These are phyloP conservation scores for Saccostrea cuccullata DNA, from an alignment of 1,140 invertebrate genomes.

Conservation along the genomic window DNA sequence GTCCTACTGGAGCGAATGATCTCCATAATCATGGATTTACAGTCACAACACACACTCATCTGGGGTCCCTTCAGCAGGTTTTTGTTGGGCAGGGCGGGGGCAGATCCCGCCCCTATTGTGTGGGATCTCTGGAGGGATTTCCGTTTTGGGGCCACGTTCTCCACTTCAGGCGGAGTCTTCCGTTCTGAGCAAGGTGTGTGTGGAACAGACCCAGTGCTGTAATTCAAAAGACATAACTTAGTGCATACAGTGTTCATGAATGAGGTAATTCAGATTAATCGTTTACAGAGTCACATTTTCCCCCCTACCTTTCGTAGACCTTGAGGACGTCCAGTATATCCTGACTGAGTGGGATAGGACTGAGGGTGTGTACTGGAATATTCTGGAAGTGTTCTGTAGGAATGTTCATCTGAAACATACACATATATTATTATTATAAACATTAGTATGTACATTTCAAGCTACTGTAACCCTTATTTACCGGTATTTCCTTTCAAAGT, in stretches of 20 bases:
- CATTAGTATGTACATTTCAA: too few relatives aligned
- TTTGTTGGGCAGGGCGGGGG: slow-evolving; percentile 71
- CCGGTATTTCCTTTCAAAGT: too few relatives aligned
- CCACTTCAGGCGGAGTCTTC: slow-evolving; percentile 44
- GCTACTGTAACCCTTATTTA: too few relatives aligned
- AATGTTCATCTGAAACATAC: slow-evolving; percentile 90
- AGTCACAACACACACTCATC: slow-evolving; percentile 95
- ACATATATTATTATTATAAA: not conserved
- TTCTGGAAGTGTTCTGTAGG: slow-evolving; percentile 97
- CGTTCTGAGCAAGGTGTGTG: slow-evolving; percentile 58
- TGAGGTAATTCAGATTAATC: too few relatives aligned
- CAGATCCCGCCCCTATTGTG: slow-evolving; percentile 72
- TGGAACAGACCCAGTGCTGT: slow-evolving; percentile 72
- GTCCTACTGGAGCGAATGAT: slow-evolving; percentile 85
- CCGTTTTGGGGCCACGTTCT: slow-evolving; percentile 57
- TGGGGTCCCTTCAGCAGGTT: slow-evolving; percentile 84
- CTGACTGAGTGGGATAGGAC: slow-evolving; percentile 86
- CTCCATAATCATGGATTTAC: slow-evolving; percentile 94
- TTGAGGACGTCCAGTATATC: slow-evolving; percentile 65
- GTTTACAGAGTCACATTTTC: not conserved
- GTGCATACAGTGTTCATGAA: too few relatives aligned
- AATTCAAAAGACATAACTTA: slow-evolving; percentile 12
- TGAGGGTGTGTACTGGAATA: slow-evolving; percentile 94
- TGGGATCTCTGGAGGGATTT: slow-evolving; percentile 75
- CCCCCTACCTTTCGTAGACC: slow-evolving; percentile 61